Percentiles rank a stretch among this genome's conserved stretches.
Conservation (phyloP, 1,140 invertebrate species). For the Antheraea mylitta region DNA sequence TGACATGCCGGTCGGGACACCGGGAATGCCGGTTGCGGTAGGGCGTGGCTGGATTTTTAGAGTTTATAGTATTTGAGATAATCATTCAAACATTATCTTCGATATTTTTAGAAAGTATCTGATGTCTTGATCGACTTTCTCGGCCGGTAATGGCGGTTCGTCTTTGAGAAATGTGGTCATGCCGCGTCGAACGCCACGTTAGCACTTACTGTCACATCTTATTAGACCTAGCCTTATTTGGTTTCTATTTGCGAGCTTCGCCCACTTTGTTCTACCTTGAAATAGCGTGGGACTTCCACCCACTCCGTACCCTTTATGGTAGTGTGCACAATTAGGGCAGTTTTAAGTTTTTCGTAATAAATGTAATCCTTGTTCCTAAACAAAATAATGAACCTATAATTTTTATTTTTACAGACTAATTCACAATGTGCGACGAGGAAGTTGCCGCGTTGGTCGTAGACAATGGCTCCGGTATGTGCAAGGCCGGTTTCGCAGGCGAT, state of each 20-base stretch:
- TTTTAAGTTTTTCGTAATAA: background rate
- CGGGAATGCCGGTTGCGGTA: slow-evolving; percentile 71
- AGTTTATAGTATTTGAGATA: slow-evolving; percentile 6
- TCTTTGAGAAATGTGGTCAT: slow-evolving; percentile 37
- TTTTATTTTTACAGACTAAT: slow-evolving; percentile 49
- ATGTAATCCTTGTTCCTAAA: background rate
- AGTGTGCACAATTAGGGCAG: slow-evolving; percentile 5
- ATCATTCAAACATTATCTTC: slow-evolving; percentile 16
- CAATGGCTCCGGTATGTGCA: slow-evolving; percentile 98
- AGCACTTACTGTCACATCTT: slow-evolving; percentile 33
- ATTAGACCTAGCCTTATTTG: slow-evolving; percentile 63
- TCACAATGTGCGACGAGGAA: slow-evolving; percentile 82
- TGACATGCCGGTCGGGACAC: slow-evolving; percentile 44
- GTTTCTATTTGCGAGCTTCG: slow-evolving; percentile 51
- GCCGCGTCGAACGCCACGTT: slow-evolving; percentile 55
- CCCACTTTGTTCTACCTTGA: slow-evolving; percentile 44
- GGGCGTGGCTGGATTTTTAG: slow-evolving; percentile 58
- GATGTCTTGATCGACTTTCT: slow-evolving; percentile 40
- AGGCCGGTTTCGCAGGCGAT: slow-evolving; percentile 95
- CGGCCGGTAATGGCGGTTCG: slow-evolving; percentile 32
- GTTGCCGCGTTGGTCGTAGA: slow-evolving; percentile 92
- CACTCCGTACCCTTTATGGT: slow-evolving; percentile 24
- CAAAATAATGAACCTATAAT: background rate
- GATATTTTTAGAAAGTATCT: slow-evolving; percentile 35
- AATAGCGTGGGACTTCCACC: slow-evolving; percentile 48